Conservation (phyloP, 2,113 vertebrate species). For the Silurus asotus region DNA sequence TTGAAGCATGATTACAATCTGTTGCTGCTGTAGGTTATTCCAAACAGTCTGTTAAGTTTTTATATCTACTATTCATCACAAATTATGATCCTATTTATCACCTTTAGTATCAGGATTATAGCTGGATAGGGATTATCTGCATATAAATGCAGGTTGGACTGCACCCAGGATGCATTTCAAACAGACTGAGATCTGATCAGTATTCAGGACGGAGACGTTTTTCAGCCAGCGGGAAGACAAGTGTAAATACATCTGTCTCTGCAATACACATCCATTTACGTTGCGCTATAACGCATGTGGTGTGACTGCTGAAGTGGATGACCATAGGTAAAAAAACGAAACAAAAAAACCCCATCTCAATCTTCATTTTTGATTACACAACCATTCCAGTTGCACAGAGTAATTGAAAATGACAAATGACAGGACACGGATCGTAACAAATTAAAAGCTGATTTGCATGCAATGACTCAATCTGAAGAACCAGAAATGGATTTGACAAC, state of each 20-base stretch:
- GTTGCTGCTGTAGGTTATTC: background rate
- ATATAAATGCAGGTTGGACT: background rate
- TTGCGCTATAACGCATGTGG: background rate
- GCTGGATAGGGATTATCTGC: conserved; percentile 11
- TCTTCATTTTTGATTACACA: background rate
- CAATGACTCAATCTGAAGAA: background rate
- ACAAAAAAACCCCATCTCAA: background rate
- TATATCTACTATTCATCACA: conserved; percentile 3
- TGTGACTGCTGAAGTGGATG: background rate
- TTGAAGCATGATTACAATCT: background rate
- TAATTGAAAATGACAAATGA: background rate
- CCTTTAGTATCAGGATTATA: conserved; percentile 1
- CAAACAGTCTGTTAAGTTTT: background rate
- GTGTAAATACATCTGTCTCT: conserved; percentile 24
- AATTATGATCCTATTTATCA: conserved; percentile 10
- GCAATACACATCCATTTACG: background rate
- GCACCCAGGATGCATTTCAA: conserved; percentile 26
- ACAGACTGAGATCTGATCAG: background rate
- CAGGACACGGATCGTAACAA: background rate
- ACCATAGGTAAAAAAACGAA: too few species aligned
- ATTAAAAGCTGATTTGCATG: background rate
- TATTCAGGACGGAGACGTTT: background rate
- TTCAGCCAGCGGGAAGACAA: background rate
- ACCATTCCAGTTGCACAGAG: too few species aligned
- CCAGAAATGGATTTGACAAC: background rate